A percentile compares a stretch with the other conserved stretches of the same genome.
Conservation (phyloP, 1,140 invertebrate species). For the Bathynomus jamesi region DNA sequence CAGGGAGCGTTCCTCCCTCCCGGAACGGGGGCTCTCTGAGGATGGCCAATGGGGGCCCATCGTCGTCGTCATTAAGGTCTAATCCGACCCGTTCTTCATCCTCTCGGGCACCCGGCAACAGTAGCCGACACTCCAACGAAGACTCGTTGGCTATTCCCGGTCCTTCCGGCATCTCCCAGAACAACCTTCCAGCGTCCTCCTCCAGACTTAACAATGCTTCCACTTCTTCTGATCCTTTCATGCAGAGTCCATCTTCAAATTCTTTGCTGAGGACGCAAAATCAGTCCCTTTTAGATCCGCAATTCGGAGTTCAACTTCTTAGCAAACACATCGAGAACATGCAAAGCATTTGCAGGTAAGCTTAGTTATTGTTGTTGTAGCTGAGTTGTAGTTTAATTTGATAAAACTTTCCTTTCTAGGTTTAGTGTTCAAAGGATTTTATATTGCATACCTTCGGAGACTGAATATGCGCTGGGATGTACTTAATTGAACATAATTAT, state of each 20-base stretch:
- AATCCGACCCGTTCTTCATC: no score
- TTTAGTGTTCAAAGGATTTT: no score
- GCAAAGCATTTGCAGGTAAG: conserved; percentile 44
- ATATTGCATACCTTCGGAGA: no score
- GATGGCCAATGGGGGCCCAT: neutral
- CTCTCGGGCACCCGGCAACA: no score
- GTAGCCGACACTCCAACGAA: conserved; percentile 2
- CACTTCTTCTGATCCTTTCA: neutral
- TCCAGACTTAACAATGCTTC: neutral
- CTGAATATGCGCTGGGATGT: no score
- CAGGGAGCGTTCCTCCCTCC: neutral
- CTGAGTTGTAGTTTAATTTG: no score
- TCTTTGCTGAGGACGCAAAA: conserved; percentile 5
- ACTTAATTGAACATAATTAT: no score
- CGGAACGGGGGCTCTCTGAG: neutral
- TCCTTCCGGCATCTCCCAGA: conserved; percentile 18
- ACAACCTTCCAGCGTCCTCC: conserved; percentile 11
- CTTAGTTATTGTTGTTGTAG: no score
- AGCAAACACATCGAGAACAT: conserved; percentile 46
- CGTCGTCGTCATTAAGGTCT: neutral
- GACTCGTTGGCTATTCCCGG: conserved; percentile 18
- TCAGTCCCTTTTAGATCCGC: conserved; percentile 14
- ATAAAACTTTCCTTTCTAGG: no score
- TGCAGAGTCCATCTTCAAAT: neutral
- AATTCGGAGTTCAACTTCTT: conserved; percentile 41